Percentiles rank a stretch among this genome's conserved stretches.
These are phyloP conservation scores for Polymixis lichenea DNA, from an alignment of 2,888 invertebrate genomes.

Conservation along the genomic window DNA sequence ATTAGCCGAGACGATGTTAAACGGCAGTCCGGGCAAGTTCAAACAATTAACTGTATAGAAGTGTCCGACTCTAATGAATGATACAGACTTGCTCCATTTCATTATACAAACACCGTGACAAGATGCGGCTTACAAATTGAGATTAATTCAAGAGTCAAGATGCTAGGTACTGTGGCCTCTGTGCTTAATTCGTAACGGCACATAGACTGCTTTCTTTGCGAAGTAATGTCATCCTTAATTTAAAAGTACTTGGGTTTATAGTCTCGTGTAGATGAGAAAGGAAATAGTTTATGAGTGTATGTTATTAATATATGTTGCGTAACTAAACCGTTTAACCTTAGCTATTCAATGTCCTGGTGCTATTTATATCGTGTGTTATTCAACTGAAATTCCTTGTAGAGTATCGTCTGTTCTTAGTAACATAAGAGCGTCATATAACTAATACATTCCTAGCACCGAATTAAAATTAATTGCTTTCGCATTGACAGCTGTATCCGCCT, in stretches of 20 bases:
- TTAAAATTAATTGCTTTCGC: slow-evolving; percentile 26
- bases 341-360: slow-evolving; percentile 77
- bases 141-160: slow-evolving; percentile 88
- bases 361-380: slow-evolving; percentile 79
- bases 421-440: background rate
- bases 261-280: slow-evolving; percentile 29
- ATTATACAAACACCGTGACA: slow-evolving; percentile 90
- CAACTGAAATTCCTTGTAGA: slow-evolving; percentile 69
- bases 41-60: slow-evolving; percentile 90
- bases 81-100: slow-evolving; percentile 86
- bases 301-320: slow-evolving; percentile 73
- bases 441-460: slow-evolving; percentile 6
- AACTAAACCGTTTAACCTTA: slow-evolving; percentile 80
- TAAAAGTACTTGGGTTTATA: slow-evolving; percentile 35
- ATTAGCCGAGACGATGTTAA: slow-evolving; percentile 89
- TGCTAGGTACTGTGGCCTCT: slow-evolving; percentile 74
- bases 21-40: slow-evolving; percentile 88
- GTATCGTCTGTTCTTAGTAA: slow-evolving; percentile 61
- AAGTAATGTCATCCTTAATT: slow-evolving; percentile 53
- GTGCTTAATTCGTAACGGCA: slow-evolving; percentile 53
- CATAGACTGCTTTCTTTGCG: slow-evolving; percentile 46
- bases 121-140: slow-evolving; percentile 87
- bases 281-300: slow-evolving; percentile 59
- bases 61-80: slow-evolving; percentile 90
- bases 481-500: background rate